A percentile compares a stretch with the other conserved stretches of the same genome.
Conservation (phyloP, 2,113 vertebrate genomes). For the Albula goreensis region DNA sequence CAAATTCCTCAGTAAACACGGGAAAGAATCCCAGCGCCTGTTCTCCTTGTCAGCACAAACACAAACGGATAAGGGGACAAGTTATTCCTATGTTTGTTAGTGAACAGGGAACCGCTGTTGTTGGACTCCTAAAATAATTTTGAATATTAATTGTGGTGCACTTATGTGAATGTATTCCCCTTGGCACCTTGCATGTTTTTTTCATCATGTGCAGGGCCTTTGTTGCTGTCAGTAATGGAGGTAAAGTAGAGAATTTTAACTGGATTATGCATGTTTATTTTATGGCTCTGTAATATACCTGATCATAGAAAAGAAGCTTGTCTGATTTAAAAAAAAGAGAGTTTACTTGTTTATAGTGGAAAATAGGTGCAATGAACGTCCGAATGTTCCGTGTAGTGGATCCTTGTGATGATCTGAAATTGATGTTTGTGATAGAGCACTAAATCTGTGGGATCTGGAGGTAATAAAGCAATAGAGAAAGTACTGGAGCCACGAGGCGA, state of each 20-base stretch:
- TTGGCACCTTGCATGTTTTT: not conserved
- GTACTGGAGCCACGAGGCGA: constrained; percentile 58
- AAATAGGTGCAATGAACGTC: constrained; percentile 22
- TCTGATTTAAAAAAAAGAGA: not conserved
- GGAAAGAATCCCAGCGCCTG: not conserved
- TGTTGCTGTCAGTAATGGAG: not conserved
- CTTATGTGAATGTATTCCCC: not conserved
- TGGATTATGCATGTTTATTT: not conserved
- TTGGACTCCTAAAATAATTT: not conserved
- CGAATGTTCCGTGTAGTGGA: constrained; percentile 58
- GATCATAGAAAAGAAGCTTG: not conserved
- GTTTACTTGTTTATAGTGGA: not conserved
- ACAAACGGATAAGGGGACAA: not conserved
- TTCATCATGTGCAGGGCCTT: not conserved
- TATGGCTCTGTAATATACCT: not conserved
- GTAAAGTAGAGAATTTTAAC: not conserved
- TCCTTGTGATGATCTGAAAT: constrained; percentile 70
- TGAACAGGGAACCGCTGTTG: not conserved
- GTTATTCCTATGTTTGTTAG: not conserved
- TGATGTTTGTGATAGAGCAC: constrained; percentile 66
- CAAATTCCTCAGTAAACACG: not conserved
- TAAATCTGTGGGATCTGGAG: constrained; percentile 67
- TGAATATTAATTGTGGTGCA: not conserved
- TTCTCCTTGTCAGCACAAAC: not conserved
- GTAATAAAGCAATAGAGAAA: constrained; percentile 61